Conservation (phyloP, 2,888 invertebrate species). For the Watsonalla binaria region DNA sequence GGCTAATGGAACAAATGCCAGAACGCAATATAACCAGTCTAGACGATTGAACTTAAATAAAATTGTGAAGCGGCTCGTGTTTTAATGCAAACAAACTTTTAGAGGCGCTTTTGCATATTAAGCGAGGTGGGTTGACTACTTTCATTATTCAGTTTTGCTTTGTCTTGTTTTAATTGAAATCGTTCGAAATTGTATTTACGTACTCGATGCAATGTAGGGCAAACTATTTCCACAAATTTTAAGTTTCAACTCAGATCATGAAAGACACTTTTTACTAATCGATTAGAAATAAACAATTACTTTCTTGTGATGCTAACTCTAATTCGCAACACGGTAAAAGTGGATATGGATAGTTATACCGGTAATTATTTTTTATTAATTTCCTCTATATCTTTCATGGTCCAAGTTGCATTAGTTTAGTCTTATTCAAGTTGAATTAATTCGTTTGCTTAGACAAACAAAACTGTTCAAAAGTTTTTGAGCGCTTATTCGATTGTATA, state of each 20-base stretch:
- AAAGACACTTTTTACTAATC: conserved; percentile 38
- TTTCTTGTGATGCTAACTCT: conserved; percentile 1
- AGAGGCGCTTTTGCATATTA: conserved; percentile 79
- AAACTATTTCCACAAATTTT: conserved; percentile 42
- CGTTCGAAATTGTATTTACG: conserved; percentile 36
- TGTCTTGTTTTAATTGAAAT: conserved; percentile 62
- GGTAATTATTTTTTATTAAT: too few species aligned
- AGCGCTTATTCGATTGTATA: conserved; percentile 58
- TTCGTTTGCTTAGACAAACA: conserved; percentile 60
- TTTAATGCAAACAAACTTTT: conserved; percentile 79
- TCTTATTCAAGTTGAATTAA: conserved; percentile 44
- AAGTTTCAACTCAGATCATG: conserved; percentile 60
- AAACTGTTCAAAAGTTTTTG: conserved; percentile 72
- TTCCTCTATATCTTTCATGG: conserved; percentile 54
- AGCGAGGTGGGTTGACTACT: conserved; percentile 79
- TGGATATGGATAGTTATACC: neutral
- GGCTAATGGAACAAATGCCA: conserved; percentile 70
- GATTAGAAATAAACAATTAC: conserved; percentile 3
- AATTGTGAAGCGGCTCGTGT: conserved; percentile 79
- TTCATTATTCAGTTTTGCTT: conserved; percentile 74
- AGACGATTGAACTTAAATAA: conserved; percentile 75
- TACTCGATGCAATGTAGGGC: conserved; percentile 39
- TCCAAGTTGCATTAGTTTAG: conserved; percentile 48
- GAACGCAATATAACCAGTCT: conserved; percentile 78
- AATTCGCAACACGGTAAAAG: neutral